Evolutionary conservation across 53 echinoderm and acorn worm species (phyloP).

Genomic region (Echinarachnius parma): DNA sequence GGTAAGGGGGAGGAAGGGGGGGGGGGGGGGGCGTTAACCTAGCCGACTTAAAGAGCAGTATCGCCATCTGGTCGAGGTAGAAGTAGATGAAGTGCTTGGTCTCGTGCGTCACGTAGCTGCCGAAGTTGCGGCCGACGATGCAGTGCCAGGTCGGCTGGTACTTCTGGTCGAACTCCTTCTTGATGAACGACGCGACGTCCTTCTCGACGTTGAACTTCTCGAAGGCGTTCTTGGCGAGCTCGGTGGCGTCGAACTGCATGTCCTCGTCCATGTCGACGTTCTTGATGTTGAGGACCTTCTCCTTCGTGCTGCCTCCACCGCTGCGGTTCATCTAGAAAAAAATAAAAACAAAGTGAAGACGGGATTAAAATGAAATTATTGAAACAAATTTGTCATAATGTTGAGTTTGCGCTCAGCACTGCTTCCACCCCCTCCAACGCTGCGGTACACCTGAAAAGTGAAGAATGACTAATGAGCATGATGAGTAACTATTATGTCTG

Average conservation of each 20-base stretch:
- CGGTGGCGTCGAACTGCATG: constrained; percentile 34
- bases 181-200: constrained; percentile 57
- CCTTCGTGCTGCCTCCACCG: no score
- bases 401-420: no score
- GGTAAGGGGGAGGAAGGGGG: constrained; percentile 27
- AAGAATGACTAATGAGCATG: no score
- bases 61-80: constrained; percentile 29
- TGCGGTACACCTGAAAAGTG: no score
- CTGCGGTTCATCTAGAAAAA: no score
- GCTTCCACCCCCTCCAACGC: no score
- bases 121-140: constrained; percentile 63
- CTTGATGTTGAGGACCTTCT: constrained; percentile 39
- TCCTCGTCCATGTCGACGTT: constrained; percentile 57
- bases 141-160: constrained; percentile 61
- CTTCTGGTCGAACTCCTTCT: constrained; percentile 48
- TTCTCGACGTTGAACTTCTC: constrained; percentile 57
- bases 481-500: no score
- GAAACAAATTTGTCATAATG: no score
- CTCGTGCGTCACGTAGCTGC: constrained; percentile 64
- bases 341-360: no score
- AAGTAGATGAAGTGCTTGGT: constrained; percentile 54
- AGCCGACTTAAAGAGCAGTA: constrained; percentile 61
- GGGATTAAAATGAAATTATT: no score
- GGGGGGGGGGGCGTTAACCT: constrained; percentile 78
- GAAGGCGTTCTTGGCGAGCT: constrained; percentile 21